Conservation (phyloP, 2,888 invertebrate genomes). For the Eristalinus aeneus region DNA sequence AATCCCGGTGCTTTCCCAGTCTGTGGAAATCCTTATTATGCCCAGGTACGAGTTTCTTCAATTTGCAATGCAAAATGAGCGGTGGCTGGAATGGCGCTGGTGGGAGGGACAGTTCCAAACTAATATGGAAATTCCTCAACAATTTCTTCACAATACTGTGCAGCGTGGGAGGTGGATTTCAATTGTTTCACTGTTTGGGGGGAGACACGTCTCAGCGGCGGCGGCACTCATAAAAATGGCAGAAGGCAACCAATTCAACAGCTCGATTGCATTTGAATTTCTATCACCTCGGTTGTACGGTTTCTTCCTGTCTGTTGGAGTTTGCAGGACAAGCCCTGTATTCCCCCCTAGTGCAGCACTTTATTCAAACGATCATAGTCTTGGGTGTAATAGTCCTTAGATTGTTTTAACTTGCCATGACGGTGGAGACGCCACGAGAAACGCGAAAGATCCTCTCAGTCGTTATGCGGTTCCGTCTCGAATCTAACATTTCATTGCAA, state of each 20-base stretch:
- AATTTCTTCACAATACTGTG: constrained; percentile 33
- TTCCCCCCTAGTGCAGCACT: constrained; percentile 29
- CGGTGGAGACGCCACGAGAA: background rate
- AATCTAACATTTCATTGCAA: constrained; percentile 64
- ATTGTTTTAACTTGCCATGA: constrained; percentile 66
- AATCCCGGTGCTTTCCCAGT: constrained; percentile 47
- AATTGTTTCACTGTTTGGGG: constrained; percentile 60
- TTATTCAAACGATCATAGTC: constrained; percentile 69
- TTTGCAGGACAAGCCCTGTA: constrained; percentile 40
- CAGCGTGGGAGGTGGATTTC: constrained; percentile 33
- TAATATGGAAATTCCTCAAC: constrained; percentile 69
- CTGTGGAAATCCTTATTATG: constrained; percentile 62
- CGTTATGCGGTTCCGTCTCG: constrained; percentile 57
- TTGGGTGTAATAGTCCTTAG: constrained; percentile 69
- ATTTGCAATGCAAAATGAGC: constrained; percentile 66
- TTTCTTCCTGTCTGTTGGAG: background rate
- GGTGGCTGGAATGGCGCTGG: background rate
- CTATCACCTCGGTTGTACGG: background rate
- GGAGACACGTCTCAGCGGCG: background rate
- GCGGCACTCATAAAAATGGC: constrained; percentile 45
- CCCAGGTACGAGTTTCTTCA: constrained; percentile 38
- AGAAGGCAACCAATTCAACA: constrained; percentile 46
- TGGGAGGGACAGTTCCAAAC: constrained; percentile 26
- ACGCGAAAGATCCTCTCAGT: constrained; percentile 22
- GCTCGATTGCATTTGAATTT: constrained; percentile 57